Conservation (phyloP, 1,140 invertebrate genomes). For the Stenopsyche tienmushanensis region DNA sequence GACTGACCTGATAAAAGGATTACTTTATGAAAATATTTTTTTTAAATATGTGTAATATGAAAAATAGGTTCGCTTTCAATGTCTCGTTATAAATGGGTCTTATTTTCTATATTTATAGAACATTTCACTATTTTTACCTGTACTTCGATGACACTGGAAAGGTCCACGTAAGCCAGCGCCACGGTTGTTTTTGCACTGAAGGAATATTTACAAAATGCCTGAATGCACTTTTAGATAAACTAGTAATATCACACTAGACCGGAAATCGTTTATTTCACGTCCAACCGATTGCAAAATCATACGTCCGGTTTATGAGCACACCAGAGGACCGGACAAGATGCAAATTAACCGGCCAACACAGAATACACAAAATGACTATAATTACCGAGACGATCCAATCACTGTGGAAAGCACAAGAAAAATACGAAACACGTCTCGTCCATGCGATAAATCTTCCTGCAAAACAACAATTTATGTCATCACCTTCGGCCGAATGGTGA, state of each 20-base stretch:
- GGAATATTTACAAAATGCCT: not conserved
- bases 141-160: constrained; percentile 63
- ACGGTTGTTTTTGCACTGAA: constrained; percentile 43
- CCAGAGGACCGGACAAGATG: not conserved
- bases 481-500: not conserved
- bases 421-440: not conserved
- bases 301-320: constrained; percentile 7
- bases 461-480: not conserved
- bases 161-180: constrained; percentile 64
- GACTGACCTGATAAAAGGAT: too few species aligned
- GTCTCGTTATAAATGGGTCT: too few species aligned
- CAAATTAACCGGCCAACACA: constrained; percentile 4
- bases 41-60: too few species aligned
- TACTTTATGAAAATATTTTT: too few species aligned
- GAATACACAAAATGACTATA: not conserved
- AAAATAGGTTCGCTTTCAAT: too few species aligned
- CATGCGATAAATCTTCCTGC: not conserved
- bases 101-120: too few species aligned
- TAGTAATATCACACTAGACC: not conserved
- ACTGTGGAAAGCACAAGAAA: not conserved
- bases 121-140: constrained; percentile 58
- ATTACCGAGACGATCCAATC: not conserved
- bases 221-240: not conserved
- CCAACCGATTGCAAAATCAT: constrained; percentile 1
- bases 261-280: not conserved